Conservation (phyloP, 2,113 vertebrate genomes). For the Capreolus pygargus region DNA sequence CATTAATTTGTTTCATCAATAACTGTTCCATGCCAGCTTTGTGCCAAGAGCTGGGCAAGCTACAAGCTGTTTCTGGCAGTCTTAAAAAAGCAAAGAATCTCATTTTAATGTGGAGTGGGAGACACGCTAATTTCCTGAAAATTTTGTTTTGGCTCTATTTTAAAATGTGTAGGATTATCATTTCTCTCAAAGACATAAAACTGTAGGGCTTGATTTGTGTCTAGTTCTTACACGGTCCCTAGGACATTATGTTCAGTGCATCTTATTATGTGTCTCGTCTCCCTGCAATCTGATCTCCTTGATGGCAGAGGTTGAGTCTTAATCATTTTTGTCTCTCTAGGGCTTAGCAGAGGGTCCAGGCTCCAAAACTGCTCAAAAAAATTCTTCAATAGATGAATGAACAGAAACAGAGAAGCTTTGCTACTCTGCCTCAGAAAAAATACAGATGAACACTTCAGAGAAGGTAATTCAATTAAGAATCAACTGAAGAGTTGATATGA, state of each 20-base stretch:
- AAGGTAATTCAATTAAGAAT: background rate
- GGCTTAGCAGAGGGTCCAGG: background rate
- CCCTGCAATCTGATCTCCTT: background rate
- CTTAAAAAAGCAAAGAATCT: background rate
- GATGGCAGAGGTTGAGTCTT: background rate
- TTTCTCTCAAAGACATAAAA: background rate
- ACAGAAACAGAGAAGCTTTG: background rate
- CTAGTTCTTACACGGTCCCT: background rate
- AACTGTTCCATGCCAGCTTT: background rate
- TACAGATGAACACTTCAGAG: background rate
- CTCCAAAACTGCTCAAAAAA: background rate
- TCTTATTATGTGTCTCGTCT: background rate
- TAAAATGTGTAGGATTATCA: background rate
- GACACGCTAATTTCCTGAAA: background rate
- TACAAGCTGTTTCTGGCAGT: background rate
- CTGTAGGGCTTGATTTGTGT: background rate
- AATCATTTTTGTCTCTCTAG: background rate
- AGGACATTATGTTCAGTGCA: background rate
- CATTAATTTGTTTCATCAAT: background rate
- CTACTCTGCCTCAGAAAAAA: background rate
- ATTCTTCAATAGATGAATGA: background rate
- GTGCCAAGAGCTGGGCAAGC: background rate
- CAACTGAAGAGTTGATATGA: background rate
- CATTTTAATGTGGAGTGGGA: background rate
- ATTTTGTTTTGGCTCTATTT: background rate